These are phyloP conservation scores for Branchellion lobata DNA, from an alignment of 2,888 invertebrate genomes.

Conservation along the genomic window DNA sequence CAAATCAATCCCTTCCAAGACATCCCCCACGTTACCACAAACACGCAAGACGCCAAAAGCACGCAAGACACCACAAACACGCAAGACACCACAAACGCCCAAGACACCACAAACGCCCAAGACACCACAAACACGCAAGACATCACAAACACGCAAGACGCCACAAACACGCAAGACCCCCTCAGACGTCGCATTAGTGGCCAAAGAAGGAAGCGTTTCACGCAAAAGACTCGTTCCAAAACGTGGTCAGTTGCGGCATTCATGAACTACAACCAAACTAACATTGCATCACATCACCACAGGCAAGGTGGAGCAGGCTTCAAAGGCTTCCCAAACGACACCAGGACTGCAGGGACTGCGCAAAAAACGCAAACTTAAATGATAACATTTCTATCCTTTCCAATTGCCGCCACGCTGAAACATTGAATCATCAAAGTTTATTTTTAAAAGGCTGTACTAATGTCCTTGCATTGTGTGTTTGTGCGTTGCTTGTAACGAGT, in stretches of 20 bases:
- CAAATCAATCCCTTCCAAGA: too few species aligned
- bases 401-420: too few species aligned
- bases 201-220: not conserved
- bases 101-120: too few species aligned
- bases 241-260: not conserved
- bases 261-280: not conserved
- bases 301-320: not conserved
- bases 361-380: conserved; percentile 22
- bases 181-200: not conserved
- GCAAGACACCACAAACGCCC: not conserved
- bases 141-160: not conserved
- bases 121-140: not conserved
- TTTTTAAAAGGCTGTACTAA: too few species aligned
- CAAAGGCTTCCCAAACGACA: conserved; percentile 53
- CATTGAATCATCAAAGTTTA: too few species aligned
- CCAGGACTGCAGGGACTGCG: conserved; percentile 52
- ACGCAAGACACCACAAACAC: not conserved
- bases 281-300: not conserved
- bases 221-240: not conserved
- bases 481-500: too few species aligned
- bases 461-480: too few species aligned
- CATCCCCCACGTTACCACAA: too few species aligned
- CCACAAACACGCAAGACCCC: too few species aligned
- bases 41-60: too few species aligned
- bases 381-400: not conserved